Percentiles rank a stretch among this genome's conserved stretches.
Conservation (phyloP, 2,888 invertebrate species). For the Phragmatobia fuliginosa region DNA sequence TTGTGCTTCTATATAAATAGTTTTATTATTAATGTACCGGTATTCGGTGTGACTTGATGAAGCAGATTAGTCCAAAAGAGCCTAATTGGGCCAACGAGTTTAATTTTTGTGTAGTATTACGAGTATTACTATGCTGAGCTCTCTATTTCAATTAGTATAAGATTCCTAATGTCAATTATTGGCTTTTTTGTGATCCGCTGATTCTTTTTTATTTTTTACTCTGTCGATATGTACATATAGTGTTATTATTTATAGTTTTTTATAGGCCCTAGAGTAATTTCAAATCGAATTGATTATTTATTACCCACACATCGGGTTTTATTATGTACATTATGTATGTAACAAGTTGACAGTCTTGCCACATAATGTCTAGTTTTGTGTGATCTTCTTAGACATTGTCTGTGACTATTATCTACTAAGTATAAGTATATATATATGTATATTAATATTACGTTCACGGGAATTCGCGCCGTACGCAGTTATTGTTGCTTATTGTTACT, state of each 20-base stretch:
- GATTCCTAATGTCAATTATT: neutral
- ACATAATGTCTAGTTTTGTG: neutral
- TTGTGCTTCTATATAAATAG: neutral
- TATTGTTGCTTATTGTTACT: constrained; percentile 84
- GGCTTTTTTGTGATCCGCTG: too few relatives aligned
- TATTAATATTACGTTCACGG: constrained; percentile 44
- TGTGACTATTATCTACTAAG: constrained; percentile 1
- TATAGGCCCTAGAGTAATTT: neutral
- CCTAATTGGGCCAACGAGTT: neutral
- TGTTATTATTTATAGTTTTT: neutral
- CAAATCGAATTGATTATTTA: neutral
- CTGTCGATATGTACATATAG: neutral
- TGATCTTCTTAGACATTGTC: neutral
- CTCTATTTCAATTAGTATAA: neutral
- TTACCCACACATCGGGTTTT: too few relatives aligned
- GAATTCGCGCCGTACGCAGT: constrained; percentile 54
- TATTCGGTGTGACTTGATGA: neutral
- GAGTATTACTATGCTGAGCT: neutral
- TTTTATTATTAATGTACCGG: neutral
- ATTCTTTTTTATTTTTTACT: too few relatives aligned
- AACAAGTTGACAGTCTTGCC: neutral
- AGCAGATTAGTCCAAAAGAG: neutral
- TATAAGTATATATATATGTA: constrained; percentile 30
- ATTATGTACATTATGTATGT: neutral
- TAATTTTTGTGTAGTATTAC: neutral